Base-by-base conservation (phyloP, 2,888 invertebrate genomes). In the Criorhina ranunculi region DNA sequence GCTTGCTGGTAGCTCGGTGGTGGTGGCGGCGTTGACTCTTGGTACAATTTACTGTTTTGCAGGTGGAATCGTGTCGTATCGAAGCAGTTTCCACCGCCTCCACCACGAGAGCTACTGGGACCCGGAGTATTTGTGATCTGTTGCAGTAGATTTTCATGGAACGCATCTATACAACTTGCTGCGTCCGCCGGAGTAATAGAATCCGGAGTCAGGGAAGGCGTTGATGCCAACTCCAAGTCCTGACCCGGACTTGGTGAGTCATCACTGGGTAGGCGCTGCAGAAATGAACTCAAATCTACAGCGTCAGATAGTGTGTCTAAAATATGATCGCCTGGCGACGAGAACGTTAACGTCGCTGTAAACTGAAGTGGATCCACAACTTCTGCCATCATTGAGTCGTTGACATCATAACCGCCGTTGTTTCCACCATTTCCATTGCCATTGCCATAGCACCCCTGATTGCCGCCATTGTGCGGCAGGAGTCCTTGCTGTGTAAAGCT, bases 361-460 rank as follows among this genome's bases (percentile, higher is more conserved):
- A 97, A 96, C 88, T 96, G 96, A 59, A 96, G 93, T 33, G 96
- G 96, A 91, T 97, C 96, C 42, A 96, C 96, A 0, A 95, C 94
- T 76, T 86, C 81, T n/a, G 76, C 59, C 93, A 97, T 96, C 94
- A 97, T 96, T 5, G 96, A 95, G 88, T 96, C 96, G 49, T 95
- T 85, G 5, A 85, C 85, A 57, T 85, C 85, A 59, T 85, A 85
- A 29, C 94, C 94, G 40, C 95, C 95, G n/a, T 93, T 92, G 59
- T 78, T 85, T n/a, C 51, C 40, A 8, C 53, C 70, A n/a, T 49
- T 77, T 12, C 53, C 70, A n/a, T 42, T 77, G 0, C 90, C 89
- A 46, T 88, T 93, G 42, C 93, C 93, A 42, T 93, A 89, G 93
- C 93, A 79, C 1, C 76, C 70, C 35, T 76, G 76, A 55, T 77